Percentiles rank a stretch among this genome's conserved stretches.
These are phyloP conservation scores for Cherax quadricarinatus DNA, from an alignment of 1,140 invertebrate species.

Conservation along the genomic window DNA sequence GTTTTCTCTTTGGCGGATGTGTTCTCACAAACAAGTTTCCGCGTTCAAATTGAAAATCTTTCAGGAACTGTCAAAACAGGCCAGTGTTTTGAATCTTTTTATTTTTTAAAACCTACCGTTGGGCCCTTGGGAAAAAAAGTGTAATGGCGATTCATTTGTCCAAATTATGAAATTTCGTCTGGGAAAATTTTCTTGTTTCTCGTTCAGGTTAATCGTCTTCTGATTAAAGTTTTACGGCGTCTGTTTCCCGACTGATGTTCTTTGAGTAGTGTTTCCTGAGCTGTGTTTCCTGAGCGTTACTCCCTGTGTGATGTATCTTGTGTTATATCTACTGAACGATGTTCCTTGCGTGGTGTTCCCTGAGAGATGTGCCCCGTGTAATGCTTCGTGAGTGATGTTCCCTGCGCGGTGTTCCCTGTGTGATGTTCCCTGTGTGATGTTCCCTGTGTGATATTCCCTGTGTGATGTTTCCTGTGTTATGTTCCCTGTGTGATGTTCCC, in stretches of 20 bases:
- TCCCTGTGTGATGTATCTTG: no score
- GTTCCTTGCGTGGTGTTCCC: no score
- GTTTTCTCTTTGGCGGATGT: not conserved
- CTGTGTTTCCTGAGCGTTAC: no score
- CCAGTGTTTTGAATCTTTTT: not conserved
- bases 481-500: no score
- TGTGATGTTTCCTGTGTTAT: no score
- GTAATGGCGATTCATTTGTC: not conserved
- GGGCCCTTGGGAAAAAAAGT: not conserved
- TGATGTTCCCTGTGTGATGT: no score
- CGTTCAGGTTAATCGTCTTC: not conserved
- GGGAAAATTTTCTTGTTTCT: not conserved
- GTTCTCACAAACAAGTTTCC: not conserved
- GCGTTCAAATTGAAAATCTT: not conserved
- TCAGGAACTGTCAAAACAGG: not conserved
- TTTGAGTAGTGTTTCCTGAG: no score
- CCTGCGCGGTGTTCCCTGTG: no score
- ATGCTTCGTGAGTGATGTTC: no score
- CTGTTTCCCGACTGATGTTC: not conserved
- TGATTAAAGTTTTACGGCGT: not conserved
- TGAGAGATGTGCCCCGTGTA: no score
- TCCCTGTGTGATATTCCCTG: no score
- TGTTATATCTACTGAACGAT: no score
- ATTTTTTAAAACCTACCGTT: not conserved
- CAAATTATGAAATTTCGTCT: conserved; percentile 5